phyloP scores from a whole-genome alignment of 92 coral and sea anemone genomes.

The Scolanthus callimorphus region DNA sequence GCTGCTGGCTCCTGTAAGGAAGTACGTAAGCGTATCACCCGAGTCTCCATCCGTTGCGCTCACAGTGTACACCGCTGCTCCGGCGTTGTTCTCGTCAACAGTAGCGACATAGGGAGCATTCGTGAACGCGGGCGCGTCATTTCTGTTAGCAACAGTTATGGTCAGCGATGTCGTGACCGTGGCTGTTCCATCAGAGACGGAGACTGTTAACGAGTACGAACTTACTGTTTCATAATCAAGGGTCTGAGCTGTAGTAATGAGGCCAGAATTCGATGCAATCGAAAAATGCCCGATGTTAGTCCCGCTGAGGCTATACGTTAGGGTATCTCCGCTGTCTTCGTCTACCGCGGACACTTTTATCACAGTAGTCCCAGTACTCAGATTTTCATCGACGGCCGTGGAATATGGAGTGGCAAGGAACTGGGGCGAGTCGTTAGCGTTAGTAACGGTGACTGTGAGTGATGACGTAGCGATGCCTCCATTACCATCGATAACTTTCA shows the following conservation, averaged over 20 bases:
- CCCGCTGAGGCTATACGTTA: conserved; percentile 61
- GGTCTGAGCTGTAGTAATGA: conserved; percentile 43
- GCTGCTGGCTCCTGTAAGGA: conserved; percentile 42
- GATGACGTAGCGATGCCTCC: conserved; percentile 48
- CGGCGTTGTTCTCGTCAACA: conserved; percentile 46
- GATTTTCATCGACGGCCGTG: conserved; percentile 54
- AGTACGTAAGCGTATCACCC: conserved; percentile 30
- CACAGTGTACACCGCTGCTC: conserved; percentile 56
- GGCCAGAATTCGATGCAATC: conserved; percentile 47
- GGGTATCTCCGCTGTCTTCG: conserved; percentile 50
- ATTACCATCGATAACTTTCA: conserved; percentile 47
- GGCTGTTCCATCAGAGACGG: conserved; percentile 43
- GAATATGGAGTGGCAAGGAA: conserved; percentile 61
- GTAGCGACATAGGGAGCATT: conserved; percentile 40
- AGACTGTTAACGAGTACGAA: conserved; percentile 44
- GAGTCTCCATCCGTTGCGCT: conserved; percentile 55
- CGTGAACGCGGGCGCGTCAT: conserved; percentile 48
- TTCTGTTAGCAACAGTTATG: conserved; percentile 31
- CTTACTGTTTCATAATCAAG: conserved; percentile 45
- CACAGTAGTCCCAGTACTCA: conserved; percentile 40
- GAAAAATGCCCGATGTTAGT: conserved; percentile 45
- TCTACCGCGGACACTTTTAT: conserved; percentile 55
- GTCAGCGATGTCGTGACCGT: conserved; percentile 26
- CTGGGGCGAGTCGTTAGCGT: conserved; percentile 66
- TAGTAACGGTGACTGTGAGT: conserved; percentile 41